phyloP scores from a whole-genome alignment of 2,888 invertebrate genomes.

The Drosophila buzzatii region DNA sequence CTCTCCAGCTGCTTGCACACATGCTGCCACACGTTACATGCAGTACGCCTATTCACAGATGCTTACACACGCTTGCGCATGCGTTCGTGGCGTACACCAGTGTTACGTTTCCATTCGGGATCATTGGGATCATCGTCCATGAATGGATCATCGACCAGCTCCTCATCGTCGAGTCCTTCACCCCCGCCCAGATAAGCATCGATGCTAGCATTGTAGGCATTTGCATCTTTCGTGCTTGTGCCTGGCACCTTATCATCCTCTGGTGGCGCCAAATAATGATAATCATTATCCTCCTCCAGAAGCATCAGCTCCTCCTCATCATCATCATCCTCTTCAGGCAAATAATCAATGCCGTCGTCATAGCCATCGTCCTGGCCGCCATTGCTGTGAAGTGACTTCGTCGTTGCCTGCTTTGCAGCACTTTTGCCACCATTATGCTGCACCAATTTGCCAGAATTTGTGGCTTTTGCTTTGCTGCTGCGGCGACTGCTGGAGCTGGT shows the following conservation, averaged over 20 bases:
- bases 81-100: constrained; percentile 56
- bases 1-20: not conserved
- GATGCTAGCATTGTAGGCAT: constrained; percentile 67
- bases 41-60: no score
- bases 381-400: constrained; percentile 19
- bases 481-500: constrained; percentile 54
- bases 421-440: constrained; percentile 35
- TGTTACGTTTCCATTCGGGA: constrained; percentile 90
- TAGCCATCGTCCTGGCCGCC: constrained; percentile 37
- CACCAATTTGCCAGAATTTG: constrained; percentile 36
- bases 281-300: constrained; percentile 67
- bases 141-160: constrained; percentile 84
- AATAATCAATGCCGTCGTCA: constrained; percentile 50
- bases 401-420: not conserved
- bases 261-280: constrained; percentile 76
- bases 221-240: constrained; percentile 22
- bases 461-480: constrained; percentile 61
- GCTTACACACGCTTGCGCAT: constrained; percentile 60
- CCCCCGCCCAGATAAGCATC: constrained; percentile 70
- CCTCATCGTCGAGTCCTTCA: constrained; percentile 67
- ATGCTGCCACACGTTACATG: not conserved
- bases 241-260: constrained; percentile 52
- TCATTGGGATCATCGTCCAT: constrained; percentile 94
- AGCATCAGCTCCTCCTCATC: constrained; percentile 61
- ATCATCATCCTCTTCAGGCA: constrained; percentile 48